Conservation (phyloP, 30 jellyfish, hydroid and myxozoan species). For the Aurelia coerulea region DNA sequence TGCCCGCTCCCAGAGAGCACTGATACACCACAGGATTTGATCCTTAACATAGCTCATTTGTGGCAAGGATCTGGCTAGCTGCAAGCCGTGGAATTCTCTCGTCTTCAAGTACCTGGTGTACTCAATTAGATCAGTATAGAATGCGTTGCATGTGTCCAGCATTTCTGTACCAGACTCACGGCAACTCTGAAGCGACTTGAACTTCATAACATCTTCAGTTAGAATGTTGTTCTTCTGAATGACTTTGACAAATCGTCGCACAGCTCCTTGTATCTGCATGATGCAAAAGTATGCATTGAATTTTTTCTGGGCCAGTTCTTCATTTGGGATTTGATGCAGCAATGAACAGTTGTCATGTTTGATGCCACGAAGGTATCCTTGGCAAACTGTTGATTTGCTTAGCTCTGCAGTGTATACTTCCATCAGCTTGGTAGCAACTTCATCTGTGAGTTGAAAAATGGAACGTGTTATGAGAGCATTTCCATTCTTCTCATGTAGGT, state of each 20-base stretch:
- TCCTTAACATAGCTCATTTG: slow-evolving; percentile 42
- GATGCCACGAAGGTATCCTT: slow-evolving; percentile 22
- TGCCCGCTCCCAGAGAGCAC: slow-evolving; percentile 25
- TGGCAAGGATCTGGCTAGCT: slow-evolving; percentile 54
- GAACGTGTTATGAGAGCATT: slow-evolving; percentile 14
- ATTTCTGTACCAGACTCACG: not conserved
- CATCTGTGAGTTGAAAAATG: not conserved
- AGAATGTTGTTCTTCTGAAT: slow-evolving; percentile 1
- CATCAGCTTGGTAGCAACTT: slow-evolving; percentile 12
- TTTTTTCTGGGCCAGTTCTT: slow-evolving; percentile 1
- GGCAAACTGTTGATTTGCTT: not conserved
- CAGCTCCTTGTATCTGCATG: slow-evolving; percentile 44
- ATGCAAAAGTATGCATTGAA: slow-evolving; percentile 38
- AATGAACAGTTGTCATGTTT: slow-evolving; percentile 26
- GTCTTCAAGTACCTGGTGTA: slow-evolving; percentile 11
- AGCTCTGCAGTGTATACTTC: slow-evolving; percentile 16
- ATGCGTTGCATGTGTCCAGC: slow-evolving; percentile 24
- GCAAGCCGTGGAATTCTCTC: slow-evolving; percentile 19
- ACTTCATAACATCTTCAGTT: not conserved
- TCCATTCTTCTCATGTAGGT: slow-evolving; percentile 12
- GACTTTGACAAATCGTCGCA: slow-evolving; percentile 1
- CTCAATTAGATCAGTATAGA: slow-evolving; percentile 35
- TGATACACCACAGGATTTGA: slow-evolving; percentile 55
- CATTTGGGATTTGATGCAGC: slow-evolving; percentile 33
- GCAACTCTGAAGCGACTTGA: not conserved